phyloP scores from a whole-genome alignment of 1,140 invertebrate species.

The silkworm (Bombyx mori) region ASM3026992v2 NC_085135.1:11063501-11064000 shows the following conservation, averaged over 20 bases:
- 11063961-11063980: conserved; percentile 1
- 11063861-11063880: neutral
- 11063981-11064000: neutral
- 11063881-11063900: too few species aligned
- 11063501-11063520: neutral
- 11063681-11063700: neutral
- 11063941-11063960: neutral
- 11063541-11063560: too few species aligned
- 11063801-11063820: neutral
- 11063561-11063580: too few species aligned
- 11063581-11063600: neutral
- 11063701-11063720: neutral
- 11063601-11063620: neutral
- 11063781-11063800: neutral
- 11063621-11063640: neutral
- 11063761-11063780: neutral
- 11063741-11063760: neutral
- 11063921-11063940: neutral
- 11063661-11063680: conserved; percentile 4
- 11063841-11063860: neutral
- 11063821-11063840: neutral
- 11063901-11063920: neutral
- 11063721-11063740: neutral
- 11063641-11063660: conserved; percentile 6
- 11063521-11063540: neutral